phyloP scores from a whole-genome alignment of 2,888 invertebrate genomes.

The Lagria hirta region DNA sequence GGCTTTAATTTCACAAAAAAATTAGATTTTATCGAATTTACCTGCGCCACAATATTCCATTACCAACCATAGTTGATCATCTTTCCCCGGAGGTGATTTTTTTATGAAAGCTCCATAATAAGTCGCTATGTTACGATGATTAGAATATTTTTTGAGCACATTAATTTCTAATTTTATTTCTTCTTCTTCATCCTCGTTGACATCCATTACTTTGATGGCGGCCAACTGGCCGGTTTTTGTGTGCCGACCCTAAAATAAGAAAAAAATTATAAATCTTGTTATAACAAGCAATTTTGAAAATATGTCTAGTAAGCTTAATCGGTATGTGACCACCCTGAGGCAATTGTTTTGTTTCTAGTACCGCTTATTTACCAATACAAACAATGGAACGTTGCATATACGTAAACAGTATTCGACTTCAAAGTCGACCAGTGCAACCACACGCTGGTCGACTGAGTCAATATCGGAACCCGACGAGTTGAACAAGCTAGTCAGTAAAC shows the following conservation, averaged over 20 bases:
- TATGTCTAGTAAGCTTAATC: no score
- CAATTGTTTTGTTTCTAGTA: no score
- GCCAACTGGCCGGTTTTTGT: constrained; percentile 99
- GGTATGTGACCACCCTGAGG: no score
- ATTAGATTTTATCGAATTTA: constrained; percentile 37
- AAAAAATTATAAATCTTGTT: no score
- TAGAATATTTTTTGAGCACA: constrained; percentile 97
- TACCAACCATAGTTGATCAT: constrained; percentile 99
- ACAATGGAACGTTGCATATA: no score
- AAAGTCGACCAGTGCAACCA: no score
- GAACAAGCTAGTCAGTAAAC: no score
- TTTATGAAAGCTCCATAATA: constrained; percentile 99
- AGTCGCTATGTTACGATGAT: constrained; percentile 99
- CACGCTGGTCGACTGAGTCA: no score
- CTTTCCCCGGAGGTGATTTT: constrained; percentile 97
- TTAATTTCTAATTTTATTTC: constrained; percentile 99
- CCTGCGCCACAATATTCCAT: constrained; percentile 99
- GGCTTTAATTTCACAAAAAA: constrained; percentile 7
- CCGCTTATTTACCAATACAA: no score
- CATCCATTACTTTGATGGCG: constrained; percentile 99
- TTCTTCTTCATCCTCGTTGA: constrained; percentile 99
- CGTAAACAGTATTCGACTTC: no score
- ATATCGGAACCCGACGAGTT: no score
- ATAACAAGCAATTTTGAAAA: no score
- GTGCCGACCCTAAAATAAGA: constrained; percentile 93